These are phyloP conservation scores for Hippopotamus amphibius DNA, from an alignment of 2,113 vertebrate species.

Conservation along the genomic window DNA sequence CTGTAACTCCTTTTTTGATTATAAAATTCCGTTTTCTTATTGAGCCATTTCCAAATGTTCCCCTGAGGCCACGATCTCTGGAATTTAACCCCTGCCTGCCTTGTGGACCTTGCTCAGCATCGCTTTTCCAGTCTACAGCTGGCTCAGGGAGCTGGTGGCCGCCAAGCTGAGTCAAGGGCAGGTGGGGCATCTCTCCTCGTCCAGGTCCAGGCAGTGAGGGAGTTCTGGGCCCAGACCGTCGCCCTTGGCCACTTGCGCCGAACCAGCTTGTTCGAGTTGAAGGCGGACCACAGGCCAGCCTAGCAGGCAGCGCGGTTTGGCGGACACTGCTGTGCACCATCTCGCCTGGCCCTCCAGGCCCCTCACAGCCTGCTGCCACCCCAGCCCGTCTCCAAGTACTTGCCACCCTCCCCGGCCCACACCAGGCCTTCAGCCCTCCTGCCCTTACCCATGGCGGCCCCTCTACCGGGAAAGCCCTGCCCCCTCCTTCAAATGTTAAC, in stretches of 20 bases:
- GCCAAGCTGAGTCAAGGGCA: no score
- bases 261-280: not conserved
- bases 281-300: not conserved
- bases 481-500: not conserved
- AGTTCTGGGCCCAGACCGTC: not conserved
- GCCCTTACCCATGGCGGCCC: accelerated
- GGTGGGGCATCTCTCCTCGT: accelerated
- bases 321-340: not conserved
- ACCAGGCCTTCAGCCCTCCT: not conserved
- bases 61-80: not conserved
- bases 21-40: not conserved
- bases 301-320: accelerated
- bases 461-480: not conserved
- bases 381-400: not conserved
- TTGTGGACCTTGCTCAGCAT: not conserved
- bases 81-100: not conserved
- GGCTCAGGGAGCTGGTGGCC: not conserved
- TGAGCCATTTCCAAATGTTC: not conserved
- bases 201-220: not conserved
- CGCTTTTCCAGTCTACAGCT: not conserved
- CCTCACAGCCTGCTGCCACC: not conserved
- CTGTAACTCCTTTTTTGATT: not conserved
- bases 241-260: not conserved
- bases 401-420: accelerated
- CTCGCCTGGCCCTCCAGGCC: not conserved